Conservation (phyloP, 2,113 vertebrate genomes). For the Perca fluviatilis region DNA sequence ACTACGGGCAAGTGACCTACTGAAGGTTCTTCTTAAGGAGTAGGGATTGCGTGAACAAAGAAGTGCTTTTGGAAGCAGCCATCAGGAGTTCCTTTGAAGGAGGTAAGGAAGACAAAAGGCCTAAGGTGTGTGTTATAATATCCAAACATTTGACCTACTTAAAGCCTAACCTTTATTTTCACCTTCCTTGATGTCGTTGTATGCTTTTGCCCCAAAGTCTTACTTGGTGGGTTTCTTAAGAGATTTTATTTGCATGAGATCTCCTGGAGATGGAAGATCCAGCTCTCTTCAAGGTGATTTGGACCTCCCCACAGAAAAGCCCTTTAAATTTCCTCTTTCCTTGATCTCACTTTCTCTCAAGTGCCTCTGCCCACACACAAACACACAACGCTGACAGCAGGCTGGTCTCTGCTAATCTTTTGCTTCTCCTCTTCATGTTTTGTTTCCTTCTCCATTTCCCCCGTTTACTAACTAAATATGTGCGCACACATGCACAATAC, state of each 20-base stretch:
- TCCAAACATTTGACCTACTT: constrained; percentile 39
- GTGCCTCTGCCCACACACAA: constrained; percentile 22
- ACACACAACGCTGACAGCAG: constrained; percentile 12
- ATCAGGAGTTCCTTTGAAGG: not conserved
- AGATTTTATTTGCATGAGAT: constrained; percentile 9
- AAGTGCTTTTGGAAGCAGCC: not conserved
- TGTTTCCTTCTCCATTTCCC: constrained; percentile 19
- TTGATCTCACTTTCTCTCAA: constrained; percentile 55
- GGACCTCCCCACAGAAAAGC: constrained; percentile 54
- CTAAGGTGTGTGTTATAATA: not conserved
- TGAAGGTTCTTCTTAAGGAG: not conserved
- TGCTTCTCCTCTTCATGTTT: constrained; percentile 21
- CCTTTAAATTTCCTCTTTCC: constrained; percentile 65
- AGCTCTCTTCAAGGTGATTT: constrained; percentile 38
- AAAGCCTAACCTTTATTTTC: constrained; percentile 18
- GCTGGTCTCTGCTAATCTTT: constrained; percentile 18
- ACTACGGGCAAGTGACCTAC: not conserved
- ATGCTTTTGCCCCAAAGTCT: constrained; percentile 22
- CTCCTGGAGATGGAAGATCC: constrained; percentile 44
- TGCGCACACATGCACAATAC: not conserved
- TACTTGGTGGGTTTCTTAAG: constrained; percentile 24
- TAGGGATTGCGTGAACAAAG: not conserved
- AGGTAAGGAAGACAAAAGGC: constrained; percentile 13
- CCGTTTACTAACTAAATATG: not conserved
- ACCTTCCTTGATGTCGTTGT: constrained; percentile 12